Conservation (phyloP, 2,888 invertebrate genomes). For the Pinctada fucata region DNA sequence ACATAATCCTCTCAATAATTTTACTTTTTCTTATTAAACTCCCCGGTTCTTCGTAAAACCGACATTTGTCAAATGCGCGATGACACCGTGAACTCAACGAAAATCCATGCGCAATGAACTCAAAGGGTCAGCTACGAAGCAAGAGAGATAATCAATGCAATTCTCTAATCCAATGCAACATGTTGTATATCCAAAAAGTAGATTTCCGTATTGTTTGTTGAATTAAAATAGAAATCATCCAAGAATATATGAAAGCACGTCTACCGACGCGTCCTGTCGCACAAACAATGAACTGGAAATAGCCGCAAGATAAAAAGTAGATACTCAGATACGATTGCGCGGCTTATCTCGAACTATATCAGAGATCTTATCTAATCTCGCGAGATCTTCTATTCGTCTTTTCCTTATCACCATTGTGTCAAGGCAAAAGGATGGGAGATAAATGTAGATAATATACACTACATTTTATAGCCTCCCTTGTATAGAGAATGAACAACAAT, state of each 20-base stretch:
- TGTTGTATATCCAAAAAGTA: slow-evolving; percentile 4
- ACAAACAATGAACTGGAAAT: not conserved
- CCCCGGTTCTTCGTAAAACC: slow-evolving; percentile 46
- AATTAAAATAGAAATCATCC: slow-evolving; percentile 7
- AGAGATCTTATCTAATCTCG: not conserved
- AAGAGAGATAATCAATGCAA: not conserved
- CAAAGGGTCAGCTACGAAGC: slow-evolving; percentile 32
- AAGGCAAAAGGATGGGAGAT: not conserved
- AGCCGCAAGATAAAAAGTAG: not conserved
- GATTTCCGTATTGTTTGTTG: slow-evolving; percentile 10
- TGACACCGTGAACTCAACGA: slow-evolving; percentile 48
- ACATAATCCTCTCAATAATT: slow-evolving; percentile 81
- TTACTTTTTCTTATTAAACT: slow-evolving; percentile 47
- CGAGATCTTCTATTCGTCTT: not conserved
- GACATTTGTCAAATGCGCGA: slow-evolving; percentile 59
- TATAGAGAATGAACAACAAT: too few species aligned
- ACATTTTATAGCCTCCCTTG: not conserved
- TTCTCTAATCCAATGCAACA: not conserved
- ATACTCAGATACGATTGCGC: not conserved
- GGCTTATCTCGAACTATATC: not conserved
- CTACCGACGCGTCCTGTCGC: not conserved
- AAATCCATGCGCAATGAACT: slow-evolving; percentile 57
- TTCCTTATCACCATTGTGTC: not conserved
- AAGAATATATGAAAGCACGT: not conserved
- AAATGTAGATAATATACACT: not conserved